Percentiles rank a stretch among this genome's conserved stretches.
Conservation (phyloP, 2,113 vertebrate species). For the Girardinichthys multiradiatus region DNA sequence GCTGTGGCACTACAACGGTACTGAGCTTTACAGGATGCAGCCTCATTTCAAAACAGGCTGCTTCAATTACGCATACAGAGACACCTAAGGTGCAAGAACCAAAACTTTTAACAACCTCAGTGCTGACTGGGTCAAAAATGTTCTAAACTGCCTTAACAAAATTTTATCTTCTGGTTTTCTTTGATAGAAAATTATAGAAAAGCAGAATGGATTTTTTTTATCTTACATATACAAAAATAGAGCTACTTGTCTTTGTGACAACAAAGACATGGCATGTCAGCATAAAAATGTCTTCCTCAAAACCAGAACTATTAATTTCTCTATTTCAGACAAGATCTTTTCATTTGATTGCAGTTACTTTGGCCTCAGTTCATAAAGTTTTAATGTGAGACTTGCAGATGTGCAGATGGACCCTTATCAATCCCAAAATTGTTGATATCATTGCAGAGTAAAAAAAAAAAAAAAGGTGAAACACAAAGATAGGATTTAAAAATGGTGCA, state of each 20-base stretch:
- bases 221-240: neutral
- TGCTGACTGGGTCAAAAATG: neutral
- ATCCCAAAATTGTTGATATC: neutral
- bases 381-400: neutral
- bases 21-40: conserved; percentile 22
- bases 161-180: neutral
- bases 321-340: neutral
- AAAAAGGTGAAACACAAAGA: neutral
- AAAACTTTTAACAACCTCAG: neutral
- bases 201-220: neutral
- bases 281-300: neutral
- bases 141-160: neutral
- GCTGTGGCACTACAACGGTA: conserved; percentile 15
- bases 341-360: neutral
- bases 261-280: neutral
- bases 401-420: neutral
- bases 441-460: neutral
- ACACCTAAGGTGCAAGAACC: conserved; percentile 8
- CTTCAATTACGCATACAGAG: conserved; percentile 5
- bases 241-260: neutral
- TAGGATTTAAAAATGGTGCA: neutral
- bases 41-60: conserved; percentile 24
- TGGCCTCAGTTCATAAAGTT: neutral
- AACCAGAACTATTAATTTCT: neutral
- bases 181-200: conserved; percentile 3